Conservation (phyloP, 1,140 invertebrate species). For the Ostrea edulis region DNA sequence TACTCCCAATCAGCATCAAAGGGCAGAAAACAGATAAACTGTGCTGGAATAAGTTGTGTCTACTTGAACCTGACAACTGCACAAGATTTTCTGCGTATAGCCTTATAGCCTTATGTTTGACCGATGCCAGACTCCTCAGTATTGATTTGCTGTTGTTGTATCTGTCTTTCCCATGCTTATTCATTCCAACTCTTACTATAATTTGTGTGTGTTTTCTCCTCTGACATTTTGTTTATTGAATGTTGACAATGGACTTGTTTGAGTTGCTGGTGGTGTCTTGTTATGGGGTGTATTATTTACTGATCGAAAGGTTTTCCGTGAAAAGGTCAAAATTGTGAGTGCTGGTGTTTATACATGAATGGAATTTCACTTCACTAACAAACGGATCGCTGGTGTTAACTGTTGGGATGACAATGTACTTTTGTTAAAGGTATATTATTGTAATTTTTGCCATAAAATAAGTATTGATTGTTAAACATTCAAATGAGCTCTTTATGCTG, state of each 20-base stretch:
- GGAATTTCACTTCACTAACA: background rate
- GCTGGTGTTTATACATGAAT: background rate
- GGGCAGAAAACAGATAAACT: conserved; percentile 21
- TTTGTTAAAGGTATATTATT: background rate
- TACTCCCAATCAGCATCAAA: conserved; percentile 33
- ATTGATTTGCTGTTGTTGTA: conserved; percentile 23
- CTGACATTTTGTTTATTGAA: background rate
- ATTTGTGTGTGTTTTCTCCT: background rate
- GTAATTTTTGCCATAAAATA: background rate
- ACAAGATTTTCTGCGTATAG: background rate
- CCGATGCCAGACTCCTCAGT: conserved; percentile 1
- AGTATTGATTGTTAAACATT: conserved; percentile 22
- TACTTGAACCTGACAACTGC: conserved; percentile 34
- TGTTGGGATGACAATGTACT: background rate
- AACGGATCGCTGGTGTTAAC: background rate
- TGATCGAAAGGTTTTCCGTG: background rate
- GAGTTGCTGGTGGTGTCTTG: background rate
- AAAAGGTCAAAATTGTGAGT: background rate
- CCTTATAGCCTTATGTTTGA: conserved; percentile 21
- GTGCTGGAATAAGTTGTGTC: conserved; percentile 34
- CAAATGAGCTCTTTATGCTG: background rate
- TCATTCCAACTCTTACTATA: background rate
- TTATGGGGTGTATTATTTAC: background rate
- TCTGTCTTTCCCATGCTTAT: conserved; percentile 12
- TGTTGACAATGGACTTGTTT: background rate